Percentiles rank a stretch among this genome's conserved stretches.
Evolutionary conservation across 2,797 vertebrate species (phyloP).

Genomic region (Hybognathus amarus): DNA sequence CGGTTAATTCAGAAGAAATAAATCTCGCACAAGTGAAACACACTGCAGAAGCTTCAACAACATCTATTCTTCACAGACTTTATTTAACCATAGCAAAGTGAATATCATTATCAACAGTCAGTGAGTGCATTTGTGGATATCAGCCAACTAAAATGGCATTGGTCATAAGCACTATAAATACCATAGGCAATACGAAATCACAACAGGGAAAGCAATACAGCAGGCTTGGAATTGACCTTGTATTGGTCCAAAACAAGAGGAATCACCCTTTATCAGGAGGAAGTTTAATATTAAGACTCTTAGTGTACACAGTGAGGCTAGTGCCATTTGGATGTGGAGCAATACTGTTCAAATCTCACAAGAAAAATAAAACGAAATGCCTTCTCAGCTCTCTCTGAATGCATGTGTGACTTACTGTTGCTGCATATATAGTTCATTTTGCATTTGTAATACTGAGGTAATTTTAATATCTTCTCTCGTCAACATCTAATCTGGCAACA

Average conservation of each 20-base stretch:
- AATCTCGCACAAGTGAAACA: constrained; percentile 8
- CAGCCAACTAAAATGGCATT: constrained; percentile 28
- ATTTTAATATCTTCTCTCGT: neutral
- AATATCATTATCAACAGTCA: constrained; percentile 37
- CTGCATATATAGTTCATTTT: constrained; percentile 21
- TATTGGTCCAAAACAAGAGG: constrained; percentile 14
- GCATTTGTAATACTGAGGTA: constrained; percentile 30
- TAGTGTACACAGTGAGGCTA: constrained; percentile 31
- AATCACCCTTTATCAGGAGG: neutral
- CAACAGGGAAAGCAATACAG: constrained; percentile 20
- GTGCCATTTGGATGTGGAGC: neutral
- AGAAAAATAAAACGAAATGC: neutral
- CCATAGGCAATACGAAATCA: constrained; percentile 39
- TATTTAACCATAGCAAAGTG: constrained; percentile 46
- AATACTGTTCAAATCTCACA: constrained; percentile 18
- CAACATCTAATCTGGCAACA: neutral
- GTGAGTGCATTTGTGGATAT: constrained; percentile 37
- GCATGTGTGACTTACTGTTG: neutral
- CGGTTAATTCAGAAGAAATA: neutral
- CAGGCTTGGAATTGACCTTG: constrained; percentile 14
- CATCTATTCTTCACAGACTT: constrained; percentile 30
- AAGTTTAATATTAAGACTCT: constrained; percentile 15
- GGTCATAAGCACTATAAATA: constrained; percentile 40
- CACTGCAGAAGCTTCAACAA: neutral
- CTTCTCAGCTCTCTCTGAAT: neutral